Evolutionary conservation across 1,140 invertebrate species (phyloP), one percentile per base, ranked within the genome.

Genomic region (Cyphomyrmex costatus): DNA sequence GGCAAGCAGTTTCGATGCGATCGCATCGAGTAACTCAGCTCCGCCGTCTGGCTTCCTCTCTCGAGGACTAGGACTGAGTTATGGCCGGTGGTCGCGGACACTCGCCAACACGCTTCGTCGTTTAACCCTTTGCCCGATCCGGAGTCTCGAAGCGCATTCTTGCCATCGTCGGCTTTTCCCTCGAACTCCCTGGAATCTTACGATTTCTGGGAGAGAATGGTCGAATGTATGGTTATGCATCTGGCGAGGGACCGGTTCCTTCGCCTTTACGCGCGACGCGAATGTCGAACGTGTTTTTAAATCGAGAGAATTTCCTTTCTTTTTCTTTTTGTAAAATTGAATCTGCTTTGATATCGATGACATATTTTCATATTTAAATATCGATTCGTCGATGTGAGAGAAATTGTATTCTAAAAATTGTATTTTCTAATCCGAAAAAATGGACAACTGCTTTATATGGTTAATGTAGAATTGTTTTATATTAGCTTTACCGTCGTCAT

Each of bases 51-150:
- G 88, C 91, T 92, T 91, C 89, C 86, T 91, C 86, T 86, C 68
- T 51, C 70, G 86, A 85, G 73, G 82, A 87, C 90, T 92, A 90
- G 89, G 63, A 82, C 89, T 94, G 93, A 94, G 91, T 94, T 94
- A 94, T 94, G 90, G 92, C 89, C 91, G 89, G 86, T 91, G 90
- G 60, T 58, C 73, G 27, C 84, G 93, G 93, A 94, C 94, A 94
- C 91, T 94, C 92, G 93, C 79, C 93, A 95, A 95, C 94, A 94
- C 93, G 94, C 93, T 95, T 94, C 93, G 94, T 95, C 94, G 94
- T 95, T 95, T 95, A 95, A 94, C 94, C 94, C 92, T 93, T 91
- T 92, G 92, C 92, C 91, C 93, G 91, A 89, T 91, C 91, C 86
- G 76, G 71, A 88, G 90, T 84, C 87, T 88, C 87, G 86, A 90